Conservation (phyloP, 2,888 invertebrate genomes). For the Rhingia rostrata region DNA sequence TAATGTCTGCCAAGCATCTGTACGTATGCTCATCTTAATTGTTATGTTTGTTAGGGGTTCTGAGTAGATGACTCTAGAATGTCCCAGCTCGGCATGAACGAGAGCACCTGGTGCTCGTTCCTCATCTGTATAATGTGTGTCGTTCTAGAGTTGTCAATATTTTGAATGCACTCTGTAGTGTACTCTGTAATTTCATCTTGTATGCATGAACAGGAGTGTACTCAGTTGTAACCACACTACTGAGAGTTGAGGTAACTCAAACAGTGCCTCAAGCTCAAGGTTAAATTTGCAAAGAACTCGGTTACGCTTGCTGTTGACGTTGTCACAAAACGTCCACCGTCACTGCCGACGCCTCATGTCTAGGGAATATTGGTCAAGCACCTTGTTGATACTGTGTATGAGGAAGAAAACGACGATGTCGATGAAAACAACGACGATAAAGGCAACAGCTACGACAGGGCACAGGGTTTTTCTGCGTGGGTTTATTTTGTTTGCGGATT, state of each 20-base stretch:
- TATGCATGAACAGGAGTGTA: slow-evolving; percentile 64
- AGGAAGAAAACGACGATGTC: slow-evolving; percentile 10
- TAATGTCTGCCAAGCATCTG: slow-evolving; percentile 13
- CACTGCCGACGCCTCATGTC: slow-evolving; percentile 13
- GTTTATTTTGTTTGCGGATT: slow-evolving; percentile 1
- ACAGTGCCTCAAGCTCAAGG: slow-evolving; percentile 69
- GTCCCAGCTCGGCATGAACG: slow-evolving; percentile 9
- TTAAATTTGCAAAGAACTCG: slow-evolving; percentile 66
- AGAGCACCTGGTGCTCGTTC: not conserved
- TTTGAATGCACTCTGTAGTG: slow-evolving; percentile 53
- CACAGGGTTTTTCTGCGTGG: slow-evolving; percentile 3
- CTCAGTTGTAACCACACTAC: slow-evolving; percentile 57
- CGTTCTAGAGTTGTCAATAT: slow-evolving; percentile 66
- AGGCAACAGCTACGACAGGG: too few relatives aligned
- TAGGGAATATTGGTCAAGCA: slow-evolving; percentile 70
- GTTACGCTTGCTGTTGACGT: slow-evolving; percentile 30
- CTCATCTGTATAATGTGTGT: not conserved
- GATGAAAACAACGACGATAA: not conserved
- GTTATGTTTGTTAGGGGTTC: slow-evolving; percentile 38
- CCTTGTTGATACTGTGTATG: slow-evolving; percentile 56
- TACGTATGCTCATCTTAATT: not conserved
- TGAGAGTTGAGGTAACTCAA: slow-evolving; percentile 45
- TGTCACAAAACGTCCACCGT: not conserved
- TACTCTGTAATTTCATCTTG: slow-evolving; percentile 64
- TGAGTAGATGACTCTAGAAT: slow-evolving; percentile 42